Percentiles rank a stretch among this genome's conserved stretches.
Conservation (phyloP, 92 coral and sea anemone genomes). For the Zoanthus solanderi region DNA sequence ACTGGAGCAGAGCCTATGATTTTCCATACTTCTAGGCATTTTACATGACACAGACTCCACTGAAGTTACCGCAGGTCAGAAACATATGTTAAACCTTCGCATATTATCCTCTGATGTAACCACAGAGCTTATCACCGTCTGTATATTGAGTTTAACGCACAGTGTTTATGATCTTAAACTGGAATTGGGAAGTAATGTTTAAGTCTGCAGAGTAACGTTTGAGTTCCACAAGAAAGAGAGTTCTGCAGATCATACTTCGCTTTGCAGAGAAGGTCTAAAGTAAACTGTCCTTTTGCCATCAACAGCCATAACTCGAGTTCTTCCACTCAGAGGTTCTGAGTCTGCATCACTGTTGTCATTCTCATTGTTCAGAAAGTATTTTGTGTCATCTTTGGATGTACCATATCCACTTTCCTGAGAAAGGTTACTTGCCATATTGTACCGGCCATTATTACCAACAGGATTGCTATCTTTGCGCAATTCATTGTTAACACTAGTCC, state of each 20-base stretch:
- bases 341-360: constrained; percentile 25
- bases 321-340: constrained; percentile 39
- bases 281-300: constrained; percentile 56
- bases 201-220: neutral
- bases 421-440: constrained; percentile 6
- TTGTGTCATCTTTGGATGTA: constrained; percentile 28
- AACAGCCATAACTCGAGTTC: constrained; percentile 31
- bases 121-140: neutral
- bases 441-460: neutral
- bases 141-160: neutral
- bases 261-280: constrained; percentile 66
- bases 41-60: neutral
- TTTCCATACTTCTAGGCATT: no score
- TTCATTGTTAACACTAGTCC: constrained; percentile 16
- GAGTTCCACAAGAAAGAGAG: no score
- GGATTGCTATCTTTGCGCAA: neutral
- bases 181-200: neutral
- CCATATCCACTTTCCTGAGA: constrained; percentile 42
- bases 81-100: neutral
- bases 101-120: neutral
- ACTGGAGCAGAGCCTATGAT: no score
- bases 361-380: neutral
- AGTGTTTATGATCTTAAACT: neutral
- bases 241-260: constrained; percentile 56
- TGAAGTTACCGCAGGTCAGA: neutral